Evolutionary conservation across 1,140 invertebrate genomes (phyloP), one percentile per base, ranked within the genome.

Genomic region (Aleiodes sp.): DNA sequence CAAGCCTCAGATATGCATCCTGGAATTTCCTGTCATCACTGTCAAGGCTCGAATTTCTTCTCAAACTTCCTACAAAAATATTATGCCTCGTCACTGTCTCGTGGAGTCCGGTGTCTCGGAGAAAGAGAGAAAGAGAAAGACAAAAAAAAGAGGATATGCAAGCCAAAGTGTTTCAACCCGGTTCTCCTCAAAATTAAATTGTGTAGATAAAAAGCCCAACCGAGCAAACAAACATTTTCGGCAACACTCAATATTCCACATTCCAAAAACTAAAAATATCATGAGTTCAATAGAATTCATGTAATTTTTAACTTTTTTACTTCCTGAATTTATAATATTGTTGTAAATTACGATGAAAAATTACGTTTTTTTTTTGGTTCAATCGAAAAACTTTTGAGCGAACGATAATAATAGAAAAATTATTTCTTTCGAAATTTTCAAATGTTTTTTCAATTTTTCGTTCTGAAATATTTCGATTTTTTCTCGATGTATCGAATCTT

Each of bases 31-130:
- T 52, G 46, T 52, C 46, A 52, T 52, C 46, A 24, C 7, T 24
- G 46, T 21, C 46, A 24, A 52, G 3, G 1, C 10, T 52, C 21
- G 26, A 52, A 52, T 16, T 12, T 52, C 16, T 16, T 21, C 10
- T 52, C 46, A 52, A 52, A 52, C 46, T 52, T 52, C 46, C 19
- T 52, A 8, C 2, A 52, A 52, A 43, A 52, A 52, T 52, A 52
- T 52, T 52, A 52, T 52, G 16, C 46, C 12, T 52, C 26, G 46
- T 24, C 46, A 19, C 41, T 16, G 46, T 52, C 12, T 52, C 26
- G 7, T 16, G 46, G 46, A 10, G 12, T 52, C 46, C 16, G 46
- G 21, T 52, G 21, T 52, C 46, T 21, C n/a, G n/a, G n/a, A n/a
- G n/a, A n/a, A n/a, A n/a, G n/a, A n/a, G n/a, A n/a, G n/a, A n/a